A percentile compares a stretch with the other conserved stretches of the same genome.
These are phyloP conservation scores for Drosophila quinaria DNA, from an alignment of 2,888 invertebrate genomes.

Conservation along the genomic window DNA sequence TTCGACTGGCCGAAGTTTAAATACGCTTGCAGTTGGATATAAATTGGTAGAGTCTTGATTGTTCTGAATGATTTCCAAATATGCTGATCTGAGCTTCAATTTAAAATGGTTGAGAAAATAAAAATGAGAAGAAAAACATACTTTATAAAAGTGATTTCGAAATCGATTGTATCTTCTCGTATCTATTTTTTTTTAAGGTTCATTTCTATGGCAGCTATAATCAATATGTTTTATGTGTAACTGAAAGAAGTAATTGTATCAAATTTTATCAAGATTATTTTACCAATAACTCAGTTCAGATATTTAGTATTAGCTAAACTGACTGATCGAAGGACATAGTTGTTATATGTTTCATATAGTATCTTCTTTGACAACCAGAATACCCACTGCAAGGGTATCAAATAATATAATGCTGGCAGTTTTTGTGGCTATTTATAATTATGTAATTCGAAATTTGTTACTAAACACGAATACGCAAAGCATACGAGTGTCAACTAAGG, in stretches of 20 bases:
- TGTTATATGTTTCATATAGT: background rate
- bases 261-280: background rate
- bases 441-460: background rate
- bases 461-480: background rate
- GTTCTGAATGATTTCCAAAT: background rate
- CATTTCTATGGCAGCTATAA: background rate
- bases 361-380: background rate
- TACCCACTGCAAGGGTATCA: conserved; percentile 7
- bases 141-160: background rate
- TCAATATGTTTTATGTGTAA: background rate
- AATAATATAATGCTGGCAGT: conserved; percentile 33
- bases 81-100: background rate
- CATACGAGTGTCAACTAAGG: conserved; percentile 17
- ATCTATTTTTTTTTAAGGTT: background rate
- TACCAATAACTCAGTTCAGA: background rate
- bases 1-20: conserved; percentile 42
- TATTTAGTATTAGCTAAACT: background rate
- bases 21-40: conserved; percentile 9
- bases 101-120: background rate
- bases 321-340: background rate
- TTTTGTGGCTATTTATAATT: conserved; percentile 15
- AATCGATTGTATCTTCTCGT: background rate
- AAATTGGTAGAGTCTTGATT: background rate
- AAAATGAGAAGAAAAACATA: background rate
- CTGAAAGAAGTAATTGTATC: background rate